These are phyloP conservation scores for Coregonus clupeaformis DNA, from an alignment of 2,113 vertebrate genomes.

Conservation along the genomic window DNA sequence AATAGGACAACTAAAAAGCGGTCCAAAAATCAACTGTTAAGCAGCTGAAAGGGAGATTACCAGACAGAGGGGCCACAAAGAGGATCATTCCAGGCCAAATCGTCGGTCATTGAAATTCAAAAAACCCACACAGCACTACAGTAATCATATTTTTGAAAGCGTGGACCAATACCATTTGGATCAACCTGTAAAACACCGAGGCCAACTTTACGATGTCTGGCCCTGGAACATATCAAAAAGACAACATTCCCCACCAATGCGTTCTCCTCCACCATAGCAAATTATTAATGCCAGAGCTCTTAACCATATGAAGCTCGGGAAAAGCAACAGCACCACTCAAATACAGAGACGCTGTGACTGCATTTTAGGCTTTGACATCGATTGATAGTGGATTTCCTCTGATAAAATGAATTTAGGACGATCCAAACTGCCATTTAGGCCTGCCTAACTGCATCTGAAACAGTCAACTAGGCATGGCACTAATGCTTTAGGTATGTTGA, in stretches of 20 bases:
- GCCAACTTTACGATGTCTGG: background rate
- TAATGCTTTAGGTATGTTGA: background rate
- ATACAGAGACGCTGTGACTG: background rate
- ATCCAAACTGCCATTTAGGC: background rate
- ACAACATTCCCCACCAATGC: background rate
- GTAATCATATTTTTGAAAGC: background rate
- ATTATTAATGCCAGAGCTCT: conserved; percentile 49
- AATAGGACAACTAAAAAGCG: background rate
- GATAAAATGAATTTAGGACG: background rate
- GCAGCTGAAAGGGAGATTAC: background rate
- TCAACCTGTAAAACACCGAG: background rate
- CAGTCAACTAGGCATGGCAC: background rate
- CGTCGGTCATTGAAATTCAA: background rate
- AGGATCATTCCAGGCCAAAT: background rate
- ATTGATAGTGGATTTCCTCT: background rate
- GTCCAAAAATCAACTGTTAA: background rate
- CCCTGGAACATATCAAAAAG: background rate
- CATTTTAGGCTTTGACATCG: background rate
- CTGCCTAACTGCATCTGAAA: too few relatives aligned
- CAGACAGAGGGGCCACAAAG: background rate
- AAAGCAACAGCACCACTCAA: background rate
- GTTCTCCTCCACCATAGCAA: conserved; percentile 11
- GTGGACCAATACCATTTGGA: background rate
- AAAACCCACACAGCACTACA: background rate
- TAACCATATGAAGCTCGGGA: background rate